These are phyloP conservation scores for Camarhynchus parvulus DNA, from an alignment of 2,113 vertebrate genomes.

Conservation along the genomic window DNA sequence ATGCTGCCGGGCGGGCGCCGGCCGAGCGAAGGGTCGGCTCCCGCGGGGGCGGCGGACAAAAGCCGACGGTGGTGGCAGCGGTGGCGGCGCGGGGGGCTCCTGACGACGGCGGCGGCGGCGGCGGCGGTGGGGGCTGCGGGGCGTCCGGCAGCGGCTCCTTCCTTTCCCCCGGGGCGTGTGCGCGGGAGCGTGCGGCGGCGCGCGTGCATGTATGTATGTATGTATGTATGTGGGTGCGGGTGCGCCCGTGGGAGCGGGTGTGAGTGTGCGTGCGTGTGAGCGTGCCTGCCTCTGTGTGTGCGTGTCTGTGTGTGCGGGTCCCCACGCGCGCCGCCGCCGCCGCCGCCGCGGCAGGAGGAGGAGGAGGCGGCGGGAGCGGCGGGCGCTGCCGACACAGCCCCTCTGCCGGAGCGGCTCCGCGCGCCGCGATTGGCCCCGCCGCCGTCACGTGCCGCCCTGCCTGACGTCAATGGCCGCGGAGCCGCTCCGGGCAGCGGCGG, in stretches of 20 bases:
- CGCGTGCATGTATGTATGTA: background rate
- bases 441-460: constrained; percentile 69
- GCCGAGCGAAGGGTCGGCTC: background rate
- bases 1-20: constrained; percentile 32
- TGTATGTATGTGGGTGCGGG: background rate
- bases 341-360: background rate
- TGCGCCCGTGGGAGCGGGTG: background rate
- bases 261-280: background rate
- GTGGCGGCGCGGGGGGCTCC: background rate
- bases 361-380: background rate
- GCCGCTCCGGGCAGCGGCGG: constrained; percentile 21
- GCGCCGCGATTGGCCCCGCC: constrained; percentile 59
- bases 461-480: constrained; percentile 59
- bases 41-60: constrained; percentile 36
- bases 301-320: background rate
- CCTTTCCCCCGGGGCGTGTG: constrained; percentile 8
- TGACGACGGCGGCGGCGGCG: background rate
- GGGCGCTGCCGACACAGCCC: constrained; percentile 1
- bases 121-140: background rate
- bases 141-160: constrained; percentile 14
- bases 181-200: constrained; percentile 12
- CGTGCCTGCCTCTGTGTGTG: background rate
- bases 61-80: background rate
- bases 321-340: constrained; percentile 23
- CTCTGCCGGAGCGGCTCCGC: background rate